Evolutionary conservation across 2,888 invertebrate genomes (phyloP).

Genomic region (Platypus cylindrus): DNA sequence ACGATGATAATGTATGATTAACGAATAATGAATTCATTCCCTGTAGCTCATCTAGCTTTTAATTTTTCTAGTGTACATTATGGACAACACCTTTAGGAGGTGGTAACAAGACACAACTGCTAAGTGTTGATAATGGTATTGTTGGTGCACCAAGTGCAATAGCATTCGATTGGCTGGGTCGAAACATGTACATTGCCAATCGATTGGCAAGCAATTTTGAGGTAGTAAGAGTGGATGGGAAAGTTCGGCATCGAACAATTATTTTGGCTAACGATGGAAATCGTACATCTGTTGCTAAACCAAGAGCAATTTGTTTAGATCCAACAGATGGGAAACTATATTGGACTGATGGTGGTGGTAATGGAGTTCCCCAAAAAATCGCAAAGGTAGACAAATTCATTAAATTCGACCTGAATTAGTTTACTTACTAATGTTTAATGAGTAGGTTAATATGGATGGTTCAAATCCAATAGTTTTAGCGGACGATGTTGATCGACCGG

Average conservation of each 20-base stretch:
- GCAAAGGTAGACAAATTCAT: constrained; percentile 29
- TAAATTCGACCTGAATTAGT: neutral
- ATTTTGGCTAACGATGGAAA: constrained; percentile 85
- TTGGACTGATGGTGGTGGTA: constrained; percentile 89
- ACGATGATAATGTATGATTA: constrained; percentile 47
- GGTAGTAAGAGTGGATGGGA: constrained; percentile 74
- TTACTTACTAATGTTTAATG: neutral
- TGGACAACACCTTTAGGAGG: constrained; percentile 75
- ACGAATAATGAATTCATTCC: constrained; percentile 1
- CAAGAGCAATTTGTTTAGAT: constrained; percentile 78
- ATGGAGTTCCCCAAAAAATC: constrained; percentile 15
- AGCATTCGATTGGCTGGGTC: constrained; percentile 93
- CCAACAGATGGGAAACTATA: constrained; percentile 89
- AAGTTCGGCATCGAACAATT: constrained; percentile 69
- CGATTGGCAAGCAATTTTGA: constrained; percentile 82
- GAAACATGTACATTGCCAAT: constrained; percentile 89
- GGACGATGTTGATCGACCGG: constrained; percentile 58
- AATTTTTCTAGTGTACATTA: constrained; percentile 56
- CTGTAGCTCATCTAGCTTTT: constrained; percentile 1
- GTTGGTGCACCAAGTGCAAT: constrained; percentile 84
- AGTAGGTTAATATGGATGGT: constrained; percentile 81
- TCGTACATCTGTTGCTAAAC: constrained; percentile 72
- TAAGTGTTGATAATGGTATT: constrained; percentile 71
- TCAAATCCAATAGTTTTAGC: constrained; percentile 60
- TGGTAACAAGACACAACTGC: constrained; percentile 70